phyloP scores from a whole-genome alignment of 2,888 invertebrate species.

The Parthenolecanium corni region DNA sequence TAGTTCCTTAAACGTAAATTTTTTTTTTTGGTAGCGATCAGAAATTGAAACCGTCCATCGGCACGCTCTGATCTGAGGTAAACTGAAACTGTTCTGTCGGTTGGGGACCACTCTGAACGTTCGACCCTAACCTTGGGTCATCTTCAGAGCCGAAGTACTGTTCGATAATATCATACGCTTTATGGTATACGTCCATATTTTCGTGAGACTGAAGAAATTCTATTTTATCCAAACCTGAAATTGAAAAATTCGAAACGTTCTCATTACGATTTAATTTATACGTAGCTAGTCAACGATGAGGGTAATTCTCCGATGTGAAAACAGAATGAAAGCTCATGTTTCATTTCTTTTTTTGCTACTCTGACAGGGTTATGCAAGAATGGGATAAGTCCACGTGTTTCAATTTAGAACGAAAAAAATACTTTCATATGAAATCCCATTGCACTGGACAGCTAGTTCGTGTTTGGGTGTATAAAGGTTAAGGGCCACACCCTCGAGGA shows the following conservation, averaged over 20 bases:
- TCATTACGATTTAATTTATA: too few species aligned
- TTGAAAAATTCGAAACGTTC: conserved; percentile 30
- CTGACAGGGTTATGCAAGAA: too few species aligned
- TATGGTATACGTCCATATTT: conserved; percentile 92
- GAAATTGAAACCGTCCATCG: conserved; percentile 71
- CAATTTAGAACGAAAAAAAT: too few species aligned
- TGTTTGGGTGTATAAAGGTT: too few species aligned
- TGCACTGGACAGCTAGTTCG: too few species aligned
- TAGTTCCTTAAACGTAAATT: neutral
- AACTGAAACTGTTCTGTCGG: conserved; percentile 56
- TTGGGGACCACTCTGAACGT: conserved; percentile 52
- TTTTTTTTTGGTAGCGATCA: conserved; percentile 43
- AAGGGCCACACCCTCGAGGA: too few species aligned
- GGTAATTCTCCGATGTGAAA: too few species aligned
- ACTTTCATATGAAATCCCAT: too few species aligned
- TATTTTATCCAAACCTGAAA: conserved; percentile 84
- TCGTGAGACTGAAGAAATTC: conserved; percentile 95
- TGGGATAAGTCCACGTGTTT: too few species aligned
- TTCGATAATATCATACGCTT: conserved; percentile 93
- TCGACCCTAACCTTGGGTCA: conserved; percentile 59
- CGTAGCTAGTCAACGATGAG: too few species aligned
- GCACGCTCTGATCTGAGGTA: conserved; percentile 55
- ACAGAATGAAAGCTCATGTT: neutral
- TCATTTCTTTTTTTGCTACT: too few species aligned
- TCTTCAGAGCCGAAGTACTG: conserved; percentile 90